Evolutionary conservation across 2,113 vertebrate genomes (phyloP), one percentile per base, ranked within the genome.

Genomic region (Neodontobutis hainanensis): DNA sequence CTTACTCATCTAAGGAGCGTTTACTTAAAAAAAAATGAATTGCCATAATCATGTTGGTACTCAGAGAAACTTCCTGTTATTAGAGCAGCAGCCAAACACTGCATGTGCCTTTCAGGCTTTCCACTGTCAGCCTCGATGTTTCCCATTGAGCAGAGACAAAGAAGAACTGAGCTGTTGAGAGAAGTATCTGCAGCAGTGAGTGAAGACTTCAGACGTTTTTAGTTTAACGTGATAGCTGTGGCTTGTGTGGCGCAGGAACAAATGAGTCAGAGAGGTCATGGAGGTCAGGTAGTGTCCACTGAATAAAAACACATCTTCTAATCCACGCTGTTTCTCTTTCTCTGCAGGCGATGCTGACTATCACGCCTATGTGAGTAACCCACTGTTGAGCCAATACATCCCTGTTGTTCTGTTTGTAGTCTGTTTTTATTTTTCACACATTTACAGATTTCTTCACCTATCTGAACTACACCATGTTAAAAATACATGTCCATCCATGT

Each of bases 61-160:
- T 63, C 42, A 47, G 72, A 64, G 72, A 75, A 79, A 83, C 61
- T 81, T 89, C 87, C 89, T 92, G 88, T 88, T 88, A 76, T 82
- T 68, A 80, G 48, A 74, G 43, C 42, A 46, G 53, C 51, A 68
- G 46, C 61, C 80, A 76, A 48, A 75, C 16, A 4, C 65, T 70
- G 66, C 55, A 62, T 42, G 32, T 72, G 56, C 72, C 78, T 14
- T 61, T 43, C 70, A 10, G 65, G 68, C 52, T 50, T 15, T 57
- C 59, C 59, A 58, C 15, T 86, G 50, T 0, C 0, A 73, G 40
- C 58, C n/a, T 32, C 43, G 70, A 67, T 71, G 57, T 68, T 80
- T 84, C 79, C 81, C 68, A 76, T 50, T 66, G 9, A 63, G 42
- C 46, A 14, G 15, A 36, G 10, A 65, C 45, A 48, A 50, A 78